Evolutionary conservation across 2,113 vertebrate species (phyloP), one percentile per base, ranked within the genome.

Genomic region (Zeus faber): DNA sequence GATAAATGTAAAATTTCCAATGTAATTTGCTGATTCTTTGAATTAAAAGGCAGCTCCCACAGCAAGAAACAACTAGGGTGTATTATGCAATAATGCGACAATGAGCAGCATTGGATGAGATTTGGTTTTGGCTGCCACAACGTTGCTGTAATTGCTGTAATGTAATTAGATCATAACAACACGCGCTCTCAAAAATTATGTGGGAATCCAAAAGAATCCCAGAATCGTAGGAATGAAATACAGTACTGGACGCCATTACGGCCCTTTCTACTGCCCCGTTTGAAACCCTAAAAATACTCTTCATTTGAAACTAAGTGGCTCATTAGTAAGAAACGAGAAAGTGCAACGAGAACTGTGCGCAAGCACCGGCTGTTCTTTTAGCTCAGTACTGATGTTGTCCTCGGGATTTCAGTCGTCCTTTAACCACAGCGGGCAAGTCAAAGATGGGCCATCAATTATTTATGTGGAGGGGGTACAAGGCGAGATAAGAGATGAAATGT

Each of bases 371-470:
- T 70, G 49, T 35, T 53, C 70, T 73, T 59, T 60, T 16, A 67
- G 68, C 63, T 56, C 35, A 20, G 65, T 71, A 74, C 67, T 83
- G 80, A 85, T 83, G 82, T 81, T 76, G 66, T 87, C 79, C 74
- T 65, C 56, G 1, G 64, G 72, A 81, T 66, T 72, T 68, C 31
- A 54, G 76, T 71, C 44, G 52, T 62, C 75, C 72, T 85, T 80
- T 79, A 77, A 80, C 66, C 81, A 72, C 70, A 77, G 29, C 70
- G 76, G 76, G 54, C 70, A 37, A 82, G 66, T 69, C 65, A 63
- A 60, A 74, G 76, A 82, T 41, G 71, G 44, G 31, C 49, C 62
- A 84, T 87, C 68, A 78, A 87, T 87, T 76, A 85, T 87, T 79
- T 62, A 87, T 68, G 57, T 53, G 47, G 65, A 61, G 60, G 59